phyloP scores from a whole-genome alignment of 2,797 vertebrate genomes.

The Myoxocephalus aenaeus region DNA sequence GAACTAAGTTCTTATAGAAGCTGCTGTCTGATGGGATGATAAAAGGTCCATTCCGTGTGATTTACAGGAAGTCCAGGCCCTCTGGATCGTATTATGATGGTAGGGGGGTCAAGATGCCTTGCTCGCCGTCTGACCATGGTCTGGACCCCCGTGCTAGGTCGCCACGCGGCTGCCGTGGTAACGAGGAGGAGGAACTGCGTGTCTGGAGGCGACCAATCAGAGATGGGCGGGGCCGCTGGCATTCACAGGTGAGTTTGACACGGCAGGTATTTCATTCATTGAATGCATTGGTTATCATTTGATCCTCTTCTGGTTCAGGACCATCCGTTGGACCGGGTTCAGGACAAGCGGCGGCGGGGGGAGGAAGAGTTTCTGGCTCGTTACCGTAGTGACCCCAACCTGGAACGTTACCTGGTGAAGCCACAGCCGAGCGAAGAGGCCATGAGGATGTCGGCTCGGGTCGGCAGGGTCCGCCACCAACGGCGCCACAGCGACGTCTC shows the following conservation, averaged over 20 bases:
- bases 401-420: constrained; percentile 94
- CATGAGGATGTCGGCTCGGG: constrained; percentile 94
- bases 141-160: constrained; percentile 83
- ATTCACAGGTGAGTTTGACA: constrained; percentile 75
- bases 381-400: constrained; percentile 94
- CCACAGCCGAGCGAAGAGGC: constrained; percentile 93
- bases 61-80: constrained; percentile 88
- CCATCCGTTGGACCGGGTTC: constrained; percentile 86
- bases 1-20: too few species aligned
- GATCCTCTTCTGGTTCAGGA: constrained; percentile 77
- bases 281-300: neutral
- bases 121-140: constrained; percentile 90
- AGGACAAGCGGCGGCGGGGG: constrained; percentile 83
- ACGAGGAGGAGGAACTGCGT: constrained; percentile 59
- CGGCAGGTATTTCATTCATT: neutral
- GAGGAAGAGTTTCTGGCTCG: constrained; percentile 93
- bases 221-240: constrained; percentile 85
- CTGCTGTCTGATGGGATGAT: too few species aligned
- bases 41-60: constrained; percentile 13
- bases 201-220: constrained; percentile 75
- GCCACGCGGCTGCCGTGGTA: constrained; percentile 68
- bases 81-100: constrained; percentile 87
- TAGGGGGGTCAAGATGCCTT: constrained; percentile 81
- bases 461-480: constrained; percentile 91
- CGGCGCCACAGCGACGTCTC: constrained; percentile 94